Evolutionary conservation across 2,888 invertebrate genomes (phyloP).

Genomic region (Lepidonotus clava): DNA sequence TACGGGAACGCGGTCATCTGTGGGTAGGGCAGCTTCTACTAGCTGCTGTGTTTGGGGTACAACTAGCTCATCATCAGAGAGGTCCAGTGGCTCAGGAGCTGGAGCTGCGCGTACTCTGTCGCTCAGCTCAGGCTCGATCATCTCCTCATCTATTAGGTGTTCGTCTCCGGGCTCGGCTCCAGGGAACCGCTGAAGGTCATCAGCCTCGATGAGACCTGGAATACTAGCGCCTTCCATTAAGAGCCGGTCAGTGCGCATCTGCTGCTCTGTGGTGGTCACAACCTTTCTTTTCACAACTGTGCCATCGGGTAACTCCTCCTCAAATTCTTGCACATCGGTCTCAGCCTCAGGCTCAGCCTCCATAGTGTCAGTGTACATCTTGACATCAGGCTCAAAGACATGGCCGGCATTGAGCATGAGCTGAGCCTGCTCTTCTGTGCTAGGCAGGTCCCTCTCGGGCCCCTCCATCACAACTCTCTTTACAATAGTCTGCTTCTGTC

Average conservation of each 20-base stretch:
- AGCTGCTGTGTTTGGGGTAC: not conserved
- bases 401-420: slow-evolving; percentile 55
- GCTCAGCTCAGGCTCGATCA: slow-evolving; percentile 16
- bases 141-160: slow-evolving; percentile 22
- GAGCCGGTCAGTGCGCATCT: slow-evolving; percentile 63
- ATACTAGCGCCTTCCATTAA: slow-evolving; percentile 61
- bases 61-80: slow-evolving; percentile 34
- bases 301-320: slow-evolving; percentile 66
- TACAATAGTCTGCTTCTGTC: slow-evolving; percentile 70
- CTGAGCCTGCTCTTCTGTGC: slow-evolving; percentile 64
- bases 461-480: slow-evolving; percentile 69
- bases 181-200: not conserved
- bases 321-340: slow-evolving; percentile 64
- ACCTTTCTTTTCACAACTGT: slow-evolving; percentile 64
- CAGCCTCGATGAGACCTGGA: slow-evolving; percentile 33
- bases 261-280: slow-evolving; percentile 65
- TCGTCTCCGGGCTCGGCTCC: not conserved
- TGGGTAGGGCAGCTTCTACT: not conserved
- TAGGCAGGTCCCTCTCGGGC: slow-evolving; percentile 61
- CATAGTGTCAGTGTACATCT: slow-evolving; percentile 56
- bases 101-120: not conserved
- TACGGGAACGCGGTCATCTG: not conserved
- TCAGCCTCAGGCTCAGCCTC: slow-evolving; percentile 58
- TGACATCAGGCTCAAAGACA: slow-evolving; percentile 46
- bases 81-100: not conserved